These are phyloP conservation scores for Hemiprocne comata DNA, from an alignment of 2,113 vertebrate species.

Conservation along the genomic window DNA sequence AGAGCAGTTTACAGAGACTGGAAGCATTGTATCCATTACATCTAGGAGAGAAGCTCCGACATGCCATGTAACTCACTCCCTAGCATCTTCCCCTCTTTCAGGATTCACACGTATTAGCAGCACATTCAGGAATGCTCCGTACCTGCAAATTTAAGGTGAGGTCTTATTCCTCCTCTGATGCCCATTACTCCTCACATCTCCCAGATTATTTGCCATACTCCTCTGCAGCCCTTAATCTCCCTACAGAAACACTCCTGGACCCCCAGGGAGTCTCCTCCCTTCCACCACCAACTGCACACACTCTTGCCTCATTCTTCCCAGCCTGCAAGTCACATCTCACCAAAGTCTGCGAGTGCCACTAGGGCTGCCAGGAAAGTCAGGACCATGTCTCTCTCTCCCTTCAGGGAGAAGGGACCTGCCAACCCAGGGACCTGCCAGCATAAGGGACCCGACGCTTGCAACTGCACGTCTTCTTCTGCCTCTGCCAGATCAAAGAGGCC, in stretches of 20 bases:
- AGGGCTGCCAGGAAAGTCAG: neutral
- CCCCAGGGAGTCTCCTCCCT: neutral
- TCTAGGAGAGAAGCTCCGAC: neutral
- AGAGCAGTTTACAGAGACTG: no score
- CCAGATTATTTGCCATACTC: neutral
- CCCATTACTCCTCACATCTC: neutral
- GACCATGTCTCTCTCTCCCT: neutral
- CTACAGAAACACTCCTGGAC: neutral
- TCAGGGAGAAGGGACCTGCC: no score
- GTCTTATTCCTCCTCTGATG: neutral
- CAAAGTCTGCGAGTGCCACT: neutral
- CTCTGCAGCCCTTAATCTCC: neutral
- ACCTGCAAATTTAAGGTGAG: neutral
- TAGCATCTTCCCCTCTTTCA: neutral
- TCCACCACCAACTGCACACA: neutral
- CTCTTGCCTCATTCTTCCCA: neutral
- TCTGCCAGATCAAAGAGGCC: neutral
- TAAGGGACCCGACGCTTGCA: neutral
- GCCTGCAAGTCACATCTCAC: neutral
- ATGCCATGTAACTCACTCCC: fast-evolving
- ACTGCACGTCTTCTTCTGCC: no score
- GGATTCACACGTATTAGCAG: neutral
- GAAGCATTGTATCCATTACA: neutral
- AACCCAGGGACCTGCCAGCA: no score
- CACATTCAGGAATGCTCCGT: neutral